Evolutionary conservation across 1,140 invertebrate species (phyloP).

Genomic region (Chionoecetes opilio): DNA sequence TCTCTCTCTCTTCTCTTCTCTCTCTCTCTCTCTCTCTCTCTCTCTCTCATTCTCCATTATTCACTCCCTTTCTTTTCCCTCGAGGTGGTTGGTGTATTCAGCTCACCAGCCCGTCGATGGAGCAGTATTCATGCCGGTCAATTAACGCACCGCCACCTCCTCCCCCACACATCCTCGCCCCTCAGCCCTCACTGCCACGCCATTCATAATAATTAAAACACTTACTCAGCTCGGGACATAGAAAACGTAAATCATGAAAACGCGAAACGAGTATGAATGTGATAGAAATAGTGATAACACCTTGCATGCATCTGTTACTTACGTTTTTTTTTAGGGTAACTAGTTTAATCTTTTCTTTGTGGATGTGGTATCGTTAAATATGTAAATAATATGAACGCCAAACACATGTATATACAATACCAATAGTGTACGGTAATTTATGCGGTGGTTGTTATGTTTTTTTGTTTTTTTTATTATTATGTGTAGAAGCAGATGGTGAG

Average conservation of each 20-base stretch:
- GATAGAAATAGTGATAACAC: too few species aligned
- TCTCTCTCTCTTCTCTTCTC: background rate
- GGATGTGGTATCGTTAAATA: too few species aligned
- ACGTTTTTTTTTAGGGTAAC: too few species aligned
- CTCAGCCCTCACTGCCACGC: background rate
- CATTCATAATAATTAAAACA: slow-evolving; percentile 18
- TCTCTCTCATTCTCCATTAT: background rate
- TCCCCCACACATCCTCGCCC: background rate
- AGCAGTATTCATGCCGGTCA: background rate
- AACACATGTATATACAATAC: too few species aligned
- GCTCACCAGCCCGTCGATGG: background rate
- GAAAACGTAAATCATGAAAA: background rate
- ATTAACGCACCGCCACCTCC: background rate
- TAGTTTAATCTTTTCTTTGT: too few species aligned
- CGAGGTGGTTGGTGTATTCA: background rate
- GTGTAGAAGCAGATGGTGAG: too few species aligned
- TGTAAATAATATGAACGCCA: too few species aligned
- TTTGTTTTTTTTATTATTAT: too few species aligned
- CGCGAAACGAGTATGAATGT: background rate
- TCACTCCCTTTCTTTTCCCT: background rate
- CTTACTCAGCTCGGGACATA: slow-evolving; percentile 14
- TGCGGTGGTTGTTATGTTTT: too few species aligned
- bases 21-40: slow-evolving; percentile 27
- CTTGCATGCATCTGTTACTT: too few species aligned
- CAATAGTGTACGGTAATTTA: too few species aligned